A percentile compares a stretch with the other conserved stretches of the same genome.
These are phyloP conservation scores for Drosophila melanica DNA, from an alignment of 1,140 invertebrate genomes.

Conservation along the genomic window DNA sequence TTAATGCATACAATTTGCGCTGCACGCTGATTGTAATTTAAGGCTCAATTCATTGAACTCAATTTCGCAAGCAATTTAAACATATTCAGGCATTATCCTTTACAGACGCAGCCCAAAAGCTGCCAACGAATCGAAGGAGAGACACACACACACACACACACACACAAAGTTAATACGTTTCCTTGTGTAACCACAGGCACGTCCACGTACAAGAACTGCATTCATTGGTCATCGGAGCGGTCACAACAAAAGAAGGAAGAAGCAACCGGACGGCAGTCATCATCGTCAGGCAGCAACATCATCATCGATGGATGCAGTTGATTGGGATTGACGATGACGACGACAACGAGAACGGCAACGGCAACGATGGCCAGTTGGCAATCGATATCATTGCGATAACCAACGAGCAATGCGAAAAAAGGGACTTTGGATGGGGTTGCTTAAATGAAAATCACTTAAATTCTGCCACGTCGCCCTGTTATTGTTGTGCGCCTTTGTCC, in stretches of 20 bases:
- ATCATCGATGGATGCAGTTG: slow-evolving; percentile 33
- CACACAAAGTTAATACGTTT: slow-evolving; percentile 14
- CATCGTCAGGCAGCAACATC: slow-evolving; percentile 15
- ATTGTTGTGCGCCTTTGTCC: slow-evolving; percentile 42
- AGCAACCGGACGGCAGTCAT: slow-evolving; percentile 40
- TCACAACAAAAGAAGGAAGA: slow-evolving; percentile 43
- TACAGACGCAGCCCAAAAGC: slow-evolving; percentile 23
- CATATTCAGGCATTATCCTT: slow-evolving; percentile 32
- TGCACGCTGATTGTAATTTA: slow-evolving; percentile 16
- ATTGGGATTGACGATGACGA: slow-evolving; percentile 25
- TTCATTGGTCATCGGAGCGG: slow-evolving; percentile 44
- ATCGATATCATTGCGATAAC: slow-evolving; percentile 24
- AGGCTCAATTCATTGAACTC: slow-evolving; percentile 21
- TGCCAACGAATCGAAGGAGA: neutral
- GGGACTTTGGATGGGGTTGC: neutral
- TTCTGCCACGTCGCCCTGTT: slow-evolving; percentile 31
- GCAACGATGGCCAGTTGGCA: neutral
- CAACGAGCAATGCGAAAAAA: slow-evolving; percentile 9
- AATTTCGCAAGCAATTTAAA: slow-evolving; percentile 43
- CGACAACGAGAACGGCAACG: slow-evolving; percentile 1
- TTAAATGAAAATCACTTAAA: slow-evolving; percentile 54
- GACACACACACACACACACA: slow-evolving; percentile 8
- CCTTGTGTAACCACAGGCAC: slow-evolving; percentile 44
- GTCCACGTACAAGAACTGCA: slow-evolving; percentile 43
- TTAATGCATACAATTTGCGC: slow-evolving; percentile 3